Conservation (phyloP, 2,888 invertebrate genomes). For the Amphipoea oculea region DNA sequence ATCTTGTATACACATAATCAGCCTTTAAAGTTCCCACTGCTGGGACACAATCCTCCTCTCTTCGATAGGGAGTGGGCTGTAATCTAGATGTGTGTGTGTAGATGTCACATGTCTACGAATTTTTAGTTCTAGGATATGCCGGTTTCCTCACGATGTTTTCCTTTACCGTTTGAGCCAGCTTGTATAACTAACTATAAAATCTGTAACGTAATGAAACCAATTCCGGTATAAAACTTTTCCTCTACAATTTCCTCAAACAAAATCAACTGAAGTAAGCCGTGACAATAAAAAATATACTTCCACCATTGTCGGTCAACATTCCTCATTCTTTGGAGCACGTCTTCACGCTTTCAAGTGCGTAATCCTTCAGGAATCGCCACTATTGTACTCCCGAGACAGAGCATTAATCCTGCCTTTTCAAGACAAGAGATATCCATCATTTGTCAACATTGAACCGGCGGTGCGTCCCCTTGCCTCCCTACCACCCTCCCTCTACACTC, state of each 20-base stretch:
- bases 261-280: conserved; percentile 53
- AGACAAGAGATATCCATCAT: conserved; percentile 90
- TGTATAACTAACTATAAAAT: neutral
- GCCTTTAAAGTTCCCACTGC: neutral
- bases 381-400: conserved; percentile 84
- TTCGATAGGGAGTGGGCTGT: neutral
- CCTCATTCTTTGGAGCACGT: conserved; percentile 66
- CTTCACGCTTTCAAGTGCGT: conserved; percentile 75
- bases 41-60: neutral
- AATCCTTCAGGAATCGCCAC: conserved; percentile 84
- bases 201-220: conserved; percentile 5
- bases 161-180: neutral
- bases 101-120: neutral
- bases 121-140: neutral
- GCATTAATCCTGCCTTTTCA: conserved; percentile 90
- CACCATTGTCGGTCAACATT: conserved; percentile 65
- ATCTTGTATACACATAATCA: neutral
- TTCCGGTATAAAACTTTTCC: neutral
- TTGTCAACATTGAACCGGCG: conserved; percentile 89
- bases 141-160: neutral
- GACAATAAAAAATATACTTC: conserved; percentile 59
- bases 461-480: conserved; percentile 75
- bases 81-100: neutral
- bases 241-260: conserved; percentile 52
- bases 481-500: conserved; percentile 74